Evolutionary conservation across 2,888 invertebrate genomes (phyloP).

Genomic region (Colostygia pectinataria): DNA sequence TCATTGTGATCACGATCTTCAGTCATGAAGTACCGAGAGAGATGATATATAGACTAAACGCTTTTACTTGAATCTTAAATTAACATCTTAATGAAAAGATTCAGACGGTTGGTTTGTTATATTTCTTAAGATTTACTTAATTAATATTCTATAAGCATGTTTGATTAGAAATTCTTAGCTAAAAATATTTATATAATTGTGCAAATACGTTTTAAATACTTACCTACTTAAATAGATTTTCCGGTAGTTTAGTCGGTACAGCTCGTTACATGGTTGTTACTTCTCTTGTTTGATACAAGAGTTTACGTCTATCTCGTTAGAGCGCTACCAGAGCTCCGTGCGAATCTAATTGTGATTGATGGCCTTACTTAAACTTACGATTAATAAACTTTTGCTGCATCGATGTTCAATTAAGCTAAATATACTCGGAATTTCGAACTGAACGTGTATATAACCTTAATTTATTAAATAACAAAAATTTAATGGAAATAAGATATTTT

Average conservation of each 20-base stretch:
- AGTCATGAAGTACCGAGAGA: no score
- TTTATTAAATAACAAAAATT: no score
- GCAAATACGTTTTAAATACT: neutral
- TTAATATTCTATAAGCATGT: no score
- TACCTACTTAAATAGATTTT: neutral
- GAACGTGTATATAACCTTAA: no score
- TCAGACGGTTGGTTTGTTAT: no score
- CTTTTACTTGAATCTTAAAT: no score
- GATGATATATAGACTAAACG: no score
- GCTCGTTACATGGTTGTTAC: slow-evolving; percentile 9
- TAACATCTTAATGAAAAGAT: no score
- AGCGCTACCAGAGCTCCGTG: neutral
- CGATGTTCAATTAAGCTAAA: neutral
- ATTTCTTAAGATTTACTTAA: no score
- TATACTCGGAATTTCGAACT: no score
- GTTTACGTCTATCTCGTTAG: slow-evolving; percentile 1
- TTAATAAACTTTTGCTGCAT: neutral
- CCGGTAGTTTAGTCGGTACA: neutral
- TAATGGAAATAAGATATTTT: no score
- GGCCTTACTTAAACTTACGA: slow-evolving; percentile 1
- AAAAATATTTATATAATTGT: neutral
- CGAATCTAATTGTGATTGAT: slow-evolving; percentile 3
- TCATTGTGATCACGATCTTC: no score
- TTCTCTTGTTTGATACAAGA: slow-evolving; percentile 1
- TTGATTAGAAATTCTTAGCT: neutral